Evolutionary conservation across 2,113 vertebrate genomes (phyloP), one percentile per base, ranked within the genome.

Genomic region (Oreochromis aureus): DNA sequence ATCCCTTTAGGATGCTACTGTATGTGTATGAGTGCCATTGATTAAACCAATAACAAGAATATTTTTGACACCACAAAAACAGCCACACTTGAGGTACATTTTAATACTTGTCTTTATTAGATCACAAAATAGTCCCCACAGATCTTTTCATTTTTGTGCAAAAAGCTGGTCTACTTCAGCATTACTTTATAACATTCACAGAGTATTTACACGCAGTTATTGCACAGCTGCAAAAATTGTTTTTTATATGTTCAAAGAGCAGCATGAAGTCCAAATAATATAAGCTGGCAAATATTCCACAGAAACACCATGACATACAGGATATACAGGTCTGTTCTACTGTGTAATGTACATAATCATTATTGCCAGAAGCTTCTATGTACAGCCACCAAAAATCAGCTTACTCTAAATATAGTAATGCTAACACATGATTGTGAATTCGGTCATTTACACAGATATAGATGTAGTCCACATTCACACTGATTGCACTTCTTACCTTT

Each of bases 1-100:
- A 48, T 76, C 81, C 84, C 84, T 87, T 86, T 82, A 88, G 59
- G 73, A 83, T 30, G 69, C 36, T 3, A 3, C 41, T 53, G 30
- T 41, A 46, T 78, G 71, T 73, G 96, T 96, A 88, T 97, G 87
- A 96, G 97, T 91, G 95, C 97, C 9, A 58, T 10, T 82, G 46
- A 58, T 73, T 79, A 58, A 76, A 36, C 61, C 44, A 69, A 30
- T 39, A 7, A 39, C n/a, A 81, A 32, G 36, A 41, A 4, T 6
- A 2, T 80, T 44, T 36, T 76, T 30, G 58, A 78, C 63, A 46
- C 34, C 32, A 55, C 10, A n/a, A 36, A 63, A 4, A 19, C 13
- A 34, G 6, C 10, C 18, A 30, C 4, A 15, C 7, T 41, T 10
- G 46, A 22, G 22, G 5, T 7, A 10, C 5, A 10, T 85, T 80